Base-by-base conservation (phyloP, 2,113 vertebrate genomes). In the Colistium nudipinnis region DNA sequence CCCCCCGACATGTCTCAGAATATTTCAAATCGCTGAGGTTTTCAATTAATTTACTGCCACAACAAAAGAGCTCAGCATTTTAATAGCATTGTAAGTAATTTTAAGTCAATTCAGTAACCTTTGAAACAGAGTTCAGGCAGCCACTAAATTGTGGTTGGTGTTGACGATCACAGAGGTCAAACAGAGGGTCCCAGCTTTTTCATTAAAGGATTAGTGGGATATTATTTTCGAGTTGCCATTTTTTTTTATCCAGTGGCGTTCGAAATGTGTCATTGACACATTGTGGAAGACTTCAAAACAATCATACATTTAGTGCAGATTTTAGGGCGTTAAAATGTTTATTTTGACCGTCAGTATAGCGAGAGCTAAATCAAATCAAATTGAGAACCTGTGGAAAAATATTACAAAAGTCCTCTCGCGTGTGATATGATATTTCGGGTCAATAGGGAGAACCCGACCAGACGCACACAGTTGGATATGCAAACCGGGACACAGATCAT, bases 1-100 rank as follows among this genome's bases (percentile, higher is more conserved):
- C 53, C 17, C 92, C 88, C 93, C 89, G 92, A 94, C 93, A 92
- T 92, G 93, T 93, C 93, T 96, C 93, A 92, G 93, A 94, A 94
- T 95, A 94, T 94, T 94, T 94, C 89, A 94, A 94, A 95, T 94
- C 87, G 53, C 93, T 95, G 94, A 93, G 93, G 94, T 95, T 97
- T 96, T 92, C 95, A 97, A 96, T 96, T 96, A 95, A 97, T 96
- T 96, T 96, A 95, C 92, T 93, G 93, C 94, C 94, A 94, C 95
- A 96, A 96, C 94, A 96, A 88, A 94, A 94, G 92, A 92, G 91
- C 92, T 92, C 92, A 93, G 94, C 93, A 91, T 93, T 96, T 96
- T 95, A 95, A 94, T 95, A 86, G 92, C 90, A 93, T 94, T 96
- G 94, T 95, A 95, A 96, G 95, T 95, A 93, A 96, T 96, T 97